Conservation (phyloP, 1,140 invertebrate genomes). For the Drosophila watanabei region DNA sequence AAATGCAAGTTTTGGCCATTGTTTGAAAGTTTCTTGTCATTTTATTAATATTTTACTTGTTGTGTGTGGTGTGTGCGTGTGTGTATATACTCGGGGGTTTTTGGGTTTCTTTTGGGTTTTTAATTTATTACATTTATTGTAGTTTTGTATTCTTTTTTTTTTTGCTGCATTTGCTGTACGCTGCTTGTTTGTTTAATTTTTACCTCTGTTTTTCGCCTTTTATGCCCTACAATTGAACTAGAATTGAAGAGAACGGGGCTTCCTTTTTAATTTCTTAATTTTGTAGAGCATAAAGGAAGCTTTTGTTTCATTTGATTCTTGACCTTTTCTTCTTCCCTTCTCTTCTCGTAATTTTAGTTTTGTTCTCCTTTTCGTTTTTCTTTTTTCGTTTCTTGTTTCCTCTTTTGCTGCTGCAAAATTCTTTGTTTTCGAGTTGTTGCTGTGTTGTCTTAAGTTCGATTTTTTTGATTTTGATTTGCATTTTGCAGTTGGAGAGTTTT, state of each 20-base stretch:
- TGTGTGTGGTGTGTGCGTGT: conserved; percentile 22
- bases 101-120: conserved; percentile 37
- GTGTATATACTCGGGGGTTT: conserved; percentile 51
- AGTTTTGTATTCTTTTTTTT: conserved; percentile 25
- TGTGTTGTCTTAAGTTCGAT: conserved; percentile 68
- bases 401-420: neutral
- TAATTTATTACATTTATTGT: conserved; percentile 73
- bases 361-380: neutral
- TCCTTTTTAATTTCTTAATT: neutral
- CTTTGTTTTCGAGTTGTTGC: conserved; percentile 16
- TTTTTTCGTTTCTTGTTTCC: neutral
- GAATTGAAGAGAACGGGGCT: conserved; percentile 26
- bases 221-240: conserved; percentile 48
- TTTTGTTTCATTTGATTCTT: conserved; percentile 31
- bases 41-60: conserved; percentile 73
- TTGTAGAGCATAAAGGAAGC: conserved; percentile 53
- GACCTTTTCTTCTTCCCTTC: conserved; percentile 1
- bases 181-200: conserved; percentile 41
- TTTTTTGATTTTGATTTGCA: conserved; percentile 65
- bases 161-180: conserved; percentile 11
- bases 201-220: conserved; percentile 30
- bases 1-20: conserved; percentile 18
- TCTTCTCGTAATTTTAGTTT: conserved; percentile 1
- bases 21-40: conserved; percentile 68
- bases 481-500: conserved; percentile 23